Base-by-base conservation (phyloP, 2,113 vertebrate species). In the Vidua macroura region DNA sequence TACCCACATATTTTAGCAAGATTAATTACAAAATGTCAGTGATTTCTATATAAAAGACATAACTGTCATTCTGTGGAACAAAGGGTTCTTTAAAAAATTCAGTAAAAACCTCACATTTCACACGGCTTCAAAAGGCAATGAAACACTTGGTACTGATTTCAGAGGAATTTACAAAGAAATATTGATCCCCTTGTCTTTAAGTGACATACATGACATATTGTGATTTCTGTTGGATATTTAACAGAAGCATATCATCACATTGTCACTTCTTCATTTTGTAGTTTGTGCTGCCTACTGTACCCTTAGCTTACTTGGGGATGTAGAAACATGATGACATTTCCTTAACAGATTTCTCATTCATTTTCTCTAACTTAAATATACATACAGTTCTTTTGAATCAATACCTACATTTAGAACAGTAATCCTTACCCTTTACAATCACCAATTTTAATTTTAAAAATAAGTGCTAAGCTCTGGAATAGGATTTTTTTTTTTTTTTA, bases 211-310 rank as follows among this genome's bases (percentile, higher is more conserved):
- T 69, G 66, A 44, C 70, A 64, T 72, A 79, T 11, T 76, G 33
- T 56, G 27, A 90, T 90, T 94, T 94, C 58, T 95, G 23, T 10
- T 93, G 59, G 78, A 52, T 90, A 73, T 69, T 95, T 86, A 93
- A 63, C 68, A 73, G 66, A 95, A 92, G 22, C 55, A 83, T 28
- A 63, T 70, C 52, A 88, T 51, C 48, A 85, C 16, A 44, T 43
- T 93, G 72, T 69, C 79, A 83, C 2, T 52, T 52, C 28, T 12
- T 90, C n/a, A 25, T 63, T 82, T 80, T 52, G 53, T 48, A 69
- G 15, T 49, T 83, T 91, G 27, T 67, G 43, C 39, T 39, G 37
- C 21, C 49, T 91, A 37, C 21, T 56, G 21, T 63, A 69, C 23
- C 13, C 63, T 41, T 73, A 67, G 30, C 33, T 21, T 59, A 17